A percentile compares a stretch with the other conserved stretches of the same genome.
phyloP scores from a whole-genome alignment of 2,888 invertebrate genomes.

The Magallana nippona region DNA sequence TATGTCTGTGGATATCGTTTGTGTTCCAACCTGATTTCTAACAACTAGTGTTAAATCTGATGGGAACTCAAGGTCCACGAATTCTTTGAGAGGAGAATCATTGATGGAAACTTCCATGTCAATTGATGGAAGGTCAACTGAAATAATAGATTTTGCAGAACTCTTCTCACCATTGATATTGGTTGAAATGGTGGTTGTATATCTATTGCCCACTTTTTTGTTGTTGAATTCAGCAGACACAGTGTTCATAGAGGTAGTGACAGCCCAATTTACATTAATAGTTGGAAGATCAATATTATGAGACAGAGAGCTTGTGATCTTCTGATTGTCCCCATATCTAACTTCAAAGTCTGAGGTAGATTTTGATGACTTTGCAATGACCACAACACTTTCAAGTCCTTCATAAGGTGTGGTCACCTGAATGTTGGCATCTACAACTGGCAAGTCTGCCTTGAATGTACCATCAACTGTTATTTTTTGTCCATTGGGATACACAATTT shows the following conservation, averaged over 20 bases:
- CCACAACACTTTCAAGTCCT: slow-evolving; percentile 6
- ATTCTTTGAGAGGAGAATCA: background rate
- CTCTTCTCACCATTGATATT: slow-evolving; percentile 32
- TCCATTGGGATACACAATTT: slow-evolving; percentile 29
- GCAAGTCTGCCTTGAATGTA: slow-evolving; percentile 2
- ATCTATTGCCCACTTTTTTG: slow-evolving; percentile 21
- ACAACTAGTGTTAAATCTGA: slow-evolving; percentile 14
- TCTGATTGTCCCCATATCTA: slow-evolving; percentile 6
- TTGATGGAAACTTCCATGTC: slow-evolving; percentile 30
- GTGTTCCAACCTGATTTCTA: background rate
- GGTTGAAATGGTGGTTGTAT: slow-evolving; percentile 10
- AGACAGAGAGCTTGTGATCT: background rate
- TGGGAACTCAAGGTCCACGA: background rate
- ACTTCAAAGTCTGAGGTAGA: background rate
- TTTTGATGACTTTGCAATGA: background rate
- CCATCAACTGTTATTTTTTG: slow-evolving; percentile 34
- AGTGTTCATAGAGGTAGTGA: slow-evolving; percentile 1
- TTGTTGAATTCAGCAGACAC: slow-evolving; percentile 26
- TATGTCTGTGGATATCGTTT: background rate
- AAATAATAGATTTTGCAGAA: slow-evolving; percentile 15
- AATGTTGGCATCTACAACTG: slow-evolving; percentile 3
- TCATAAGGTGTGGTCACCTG: slow-evolving; percentile 45
- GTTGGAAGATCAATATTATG: background rate
- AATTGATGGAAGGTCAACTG: slow-evolving; percentile 18
- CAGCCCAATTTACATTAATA: slow-evolving; percentile 4